These are phyloP conservation scores for Holothuria glaberrima DNA, from an alignment of 35 echinoderm and acorn worm genomes.

Conservation along the genomic window DNA sequence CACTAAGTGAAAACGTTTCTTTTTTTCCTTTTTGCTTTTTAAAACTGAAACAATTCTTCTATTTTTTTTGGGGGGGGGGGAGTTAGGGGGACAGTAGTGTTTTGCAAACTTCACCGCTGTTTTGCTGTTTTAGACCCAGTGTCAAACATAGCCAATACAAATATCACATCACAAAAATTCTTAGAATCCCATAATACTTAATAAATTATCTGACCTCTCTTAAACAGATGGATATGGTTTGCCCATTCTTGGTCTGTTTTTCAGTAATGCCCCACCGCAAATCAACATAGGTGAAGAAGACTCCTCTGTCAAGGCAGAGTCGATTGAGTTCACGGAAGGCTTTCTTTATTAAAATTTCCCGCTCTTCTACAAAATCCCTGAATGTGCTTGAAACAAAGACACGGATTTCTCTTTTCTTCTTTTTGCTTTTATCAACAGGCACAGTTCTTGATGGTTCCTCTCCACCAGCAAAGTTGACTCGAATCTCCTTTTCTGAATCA, in stretches of 20 bases:
- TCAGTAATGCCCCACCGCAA: constrained; percentile 91
- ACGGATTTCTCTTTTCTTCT: constrained; percentile 85
- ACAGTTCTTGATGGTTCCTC: constrained; percentile 13
- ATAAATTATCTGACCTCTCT: constrained; percentile 64
- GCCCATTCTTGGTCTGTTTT: constrained; percentile 67
- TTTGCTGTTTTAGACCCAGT: too few relatives aligned
- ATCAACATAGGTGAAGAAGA: constrained; percentile 96
- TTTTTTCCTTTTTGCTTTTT: too few relatives aligned
- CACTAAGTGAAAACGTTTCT: too few relatives aligned
- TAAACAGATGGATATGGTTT: constrained; percentile 88
- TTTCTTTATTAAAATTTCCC: constrained; percentile 91
- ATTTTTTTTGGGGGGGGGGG: too few relatives aligned
- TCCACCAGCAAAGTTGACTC: not conserved
- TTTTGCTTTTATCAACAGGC: constrained; percentile 19
- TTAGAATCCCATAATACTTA: too few relatives aligned
- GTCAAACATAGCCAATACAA: too few relatives aligned
- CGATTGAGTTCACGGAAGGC: constrained; percentile 89
- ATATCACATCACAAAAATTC: too few relatives aligned
- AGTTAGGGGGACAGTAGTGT: too few relatives aligned
- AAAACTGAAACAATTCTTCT: too few relatives aligned
- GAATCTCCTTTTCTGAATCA: not conserved
- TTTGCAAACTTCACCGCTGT: too few relatives aligned
- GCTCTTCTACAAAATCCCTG: constrained; percentile 82
- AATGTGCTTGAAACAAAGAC: constrained; percentile 94
- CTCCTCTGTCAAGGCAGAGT: constrained; percentile 75